Evolutionary conservation across 2,888 invertebrate genomes (phyloP).

Genomic region (Harpalus rubripes): DNA sequence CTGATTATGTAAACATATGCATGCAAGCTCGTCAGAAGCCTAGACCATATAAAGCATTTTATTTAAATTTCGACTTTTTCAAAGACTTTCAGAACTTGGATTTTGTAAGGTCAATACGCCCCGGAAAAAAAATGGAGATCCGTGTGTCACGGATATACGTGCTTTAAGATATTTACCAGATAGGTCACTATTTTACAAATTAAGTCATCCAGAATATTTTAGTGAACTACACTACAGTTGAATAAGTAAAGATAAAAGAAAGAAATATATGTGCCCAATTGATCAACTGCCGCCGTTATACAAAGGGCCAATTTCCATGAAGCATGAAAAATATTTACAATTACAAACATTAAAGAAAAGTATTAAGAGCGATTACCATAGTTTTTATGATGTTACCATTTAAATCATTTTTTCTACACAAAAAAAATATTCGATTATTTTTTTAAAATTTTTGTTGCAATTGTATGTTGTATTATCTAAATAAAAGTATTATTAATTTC

Average conservation of each 20-base stretch:
- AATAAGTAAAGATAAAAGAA: slow-evolving; percentile 67
- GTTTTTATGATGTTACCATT: slow-evolving; percentile 66
- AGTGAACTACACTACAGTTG: slow-evolving; percentile 55
- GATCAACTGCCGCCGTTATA: background rate
- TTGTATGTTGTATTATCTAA: background rate
- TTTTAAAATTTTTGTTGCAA: background rate
- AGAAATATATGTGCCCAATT: background rate
- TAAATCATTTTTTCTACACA: background rate
- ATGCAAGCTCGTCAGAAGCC: slow-evolving; percentile 65
- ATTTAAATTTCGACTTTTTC: background rate
- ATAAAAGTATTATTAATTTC: slow-evolving; percentile 8
- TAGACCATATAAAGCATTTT: slow-evolving; percentile 68
- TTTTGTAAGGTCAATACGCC: slow-evolving; percentile 66
- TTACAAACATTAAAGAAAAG: slow-evolving; percentile 68
- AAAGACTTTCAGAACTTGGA: slow-evolving; percentile 1
- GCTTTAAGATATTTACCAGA: slow-evolving; percentile 67
- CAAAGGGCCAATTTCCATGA: background rate
- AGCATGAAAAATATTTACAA: slow-evolving; percentile 68
- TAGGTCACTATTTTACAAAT: slow-evolving; percentile 68
- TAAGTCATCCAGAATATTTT: slow-evolving; percentile 62
- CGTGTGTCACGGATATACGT: slow-evolving; percentile 68
- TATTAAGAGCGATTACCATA: slow-evolving; percentile 67
- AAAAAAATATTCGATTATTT: background rate
- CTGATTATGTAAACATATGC: slow-evolving; percentile 68
- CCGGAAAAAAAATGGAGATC: slow-evolving; percentile 69